Percentiles rank a stretch among this genome's conserved stretches.
Conservation (phyloP, 2,797 vertebrate genomes). For the Myotis vivesi region DNA sequence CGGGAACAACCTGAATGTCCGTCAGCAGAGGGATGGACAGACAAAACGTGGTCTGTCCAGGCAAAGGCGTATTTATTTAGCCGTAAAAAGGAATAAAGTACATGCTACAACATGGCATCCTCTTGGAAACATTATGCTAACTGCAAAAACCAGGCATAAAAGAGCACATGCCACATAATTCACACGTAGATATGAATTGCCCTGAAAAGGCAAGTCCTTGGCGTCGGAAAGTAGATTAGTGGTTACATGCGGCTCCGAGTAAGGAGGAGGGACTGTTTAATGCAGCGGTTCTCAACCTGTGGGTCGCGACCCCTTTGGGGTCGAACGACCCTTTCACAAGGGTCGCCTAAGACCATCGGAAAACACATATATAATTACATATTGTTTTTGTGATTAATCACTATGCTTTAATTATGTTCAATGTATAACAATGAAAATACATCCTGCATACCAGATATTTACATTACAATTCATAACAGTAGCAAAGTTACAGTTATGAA, state of each 20-base stretch:
- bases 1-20: too few relatives aligned
- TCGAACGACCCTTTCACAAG: too few relatives aligned
- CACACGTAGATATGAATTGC: background rate
- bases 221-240: background rate
- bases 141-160: background rate
- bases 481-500: too few relatives aligned
- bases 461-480: too few relatives aligned
- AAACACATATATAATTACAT: too few relatives aligned
- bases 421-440: too few relatives aligned
- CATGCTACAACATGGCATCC: accelerated
- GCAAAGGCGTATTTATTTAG: background rate
- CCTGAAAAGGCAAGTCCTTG: background rate
- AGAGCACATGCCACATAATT: accelerated
- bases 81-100: background rate
- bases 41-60: accelerated
- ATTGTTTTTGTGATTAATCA: too few relatives aligned
- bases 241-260: background rate
- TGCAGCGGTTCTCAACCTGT: too few relatives aligned
- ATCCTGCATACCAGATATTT: too few relatives aligned
- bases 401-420: too few relatives aligned
- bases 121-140: background rate
- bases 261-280: background rate
- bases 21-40: accelerated
- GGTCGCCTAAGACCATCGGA: too few relatives aligned
- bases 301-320: too few relatives aligned